These are phyloP conservation scores for Rhabdomys dilectus DNA, from an alignment of 2,113 vertebrate genomes.

Conservation along the genomic window DNA sequence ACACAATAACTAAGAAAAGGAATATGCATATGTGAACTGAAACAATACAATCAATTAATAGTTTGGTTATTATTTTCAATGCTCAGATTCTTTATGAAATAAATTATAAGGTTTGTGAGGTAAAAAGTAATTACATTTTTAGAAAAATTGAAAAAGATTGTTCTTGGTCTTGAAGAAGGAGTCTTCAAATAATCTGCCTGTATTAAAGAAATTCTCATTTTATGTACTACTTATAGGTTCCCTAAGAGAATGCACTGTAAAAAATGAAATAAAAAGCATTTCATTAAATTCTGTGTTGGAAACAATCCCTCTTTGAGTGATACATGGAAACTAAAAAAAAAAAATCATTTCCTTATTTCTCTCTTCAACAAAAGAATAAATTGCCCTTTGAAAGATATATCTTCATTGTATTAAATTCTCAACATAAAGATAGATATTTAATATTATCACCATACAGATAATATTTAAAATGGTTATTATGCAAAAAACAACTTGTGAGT, in stretches of 20 bases:
- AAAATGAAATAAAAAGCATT: slow-evolving; percentile 38
- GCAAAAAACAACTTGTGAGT: not conserved
- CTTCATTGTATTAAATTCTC: not conserved
- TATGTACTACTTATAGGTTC: not conserved
- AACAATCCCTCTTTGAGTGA: not conserved
- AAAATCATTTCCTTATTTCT: not conserved
- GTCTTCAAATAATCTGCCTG: not conserved
- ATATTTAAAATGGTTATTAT: not conserved
- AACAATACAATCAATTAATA: not conserved
- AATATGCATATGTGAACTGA: not conserved
- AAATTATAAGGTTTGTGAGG: not conserved
- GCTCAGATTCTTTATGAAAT: not conserved
- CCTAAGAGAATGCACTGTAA: not conserved
- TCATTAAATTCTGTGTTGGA: not conserved
- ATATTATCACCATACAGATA: not conserved
- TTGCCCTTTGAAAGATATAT: not conserved
- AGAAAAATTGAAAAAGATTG: slow-evolving; percentile 5
- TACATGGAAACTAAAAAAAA: not conserved
- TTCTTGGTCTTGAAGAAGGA: not conserved
- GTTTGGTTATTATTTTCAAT: not conserved
- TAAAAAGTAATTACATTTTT: not conserved
- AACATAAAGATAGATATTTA: not conserved
- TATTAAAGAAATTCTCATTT: slow-evolving; percentile 1
- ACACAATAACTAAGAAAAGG: not conserved
- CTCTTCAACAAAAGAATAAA: not conserved